These are phyloP conservation scores for Stenichneumon culpator DNA, from an alignment of 2,888 invertebrate species.

Conservation along the genomic window DNA sequence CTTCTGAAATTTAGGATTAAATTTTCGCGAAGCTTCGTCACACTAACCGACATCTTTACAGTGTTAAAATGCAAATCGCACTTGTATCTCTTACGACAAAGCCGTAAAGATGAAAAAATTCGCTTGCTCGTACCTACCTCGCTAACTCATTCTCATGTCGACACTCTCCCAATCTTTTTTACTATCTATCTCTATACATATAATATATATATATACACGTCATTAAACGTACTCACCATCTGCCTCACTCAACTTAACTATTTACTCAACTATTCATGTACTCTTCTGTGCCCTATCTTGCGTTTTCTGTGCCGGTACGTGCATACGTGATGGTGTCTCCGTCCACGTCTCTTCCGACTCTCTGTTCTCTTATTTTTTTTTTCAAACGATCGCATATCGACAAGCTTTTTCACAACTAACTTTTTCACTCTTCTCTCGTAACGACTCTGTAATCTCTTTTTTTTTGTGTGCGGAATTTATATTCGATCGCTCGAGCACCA, in stretches of 20 bases:
- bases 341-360: slow-evolving; percentile 7
- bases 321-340: slow-evolving; percentile 66
- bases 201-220: slow-evolving; percentile 64
- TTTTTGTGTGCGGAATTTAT: slow-evolving; percentile 1
- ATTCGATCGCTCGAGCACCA: slow-evolving; percentile 56
- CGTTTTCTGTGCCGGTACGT: slow-evolving; percentile 66
- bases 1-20: slow-evolving; percentile 14
- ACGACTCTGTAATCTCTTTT: not conserved
- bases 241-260: slow-evolving; percentile 66
- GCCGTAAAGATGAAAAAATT: slow-evolving; percentile 26
- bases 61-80: not conserved
- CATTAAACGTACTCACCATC: slow-evolving; percentile 72
- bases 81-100: not conserved
- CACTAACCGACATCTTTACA: not conserved
- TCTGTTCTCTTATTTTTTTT: slow-evolving; percentile 19
- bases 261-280: slow-evolving; percentile 69
- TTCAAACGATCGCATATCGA: slow-evolving; percentile 32
- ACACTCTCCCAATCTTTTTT: slow-evolving; percentile 24
- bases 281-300: slow-evolving; percentile 66
- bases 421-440: slow-evolving; percentile 54
- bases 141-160: slow-evolving; percentile 64
- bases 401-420: slow-evolving; percentile 30
- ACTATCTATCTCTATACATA: slow-evolving; percentile 52
- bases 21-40: slow-evolving; percentile 6
- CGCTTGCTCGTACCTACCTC: slow-evolving; percentile 63